phyloP scores from a whole-genome alignment of 2,888 invertebrate genomes.

The Nezara viridula region DNA sequence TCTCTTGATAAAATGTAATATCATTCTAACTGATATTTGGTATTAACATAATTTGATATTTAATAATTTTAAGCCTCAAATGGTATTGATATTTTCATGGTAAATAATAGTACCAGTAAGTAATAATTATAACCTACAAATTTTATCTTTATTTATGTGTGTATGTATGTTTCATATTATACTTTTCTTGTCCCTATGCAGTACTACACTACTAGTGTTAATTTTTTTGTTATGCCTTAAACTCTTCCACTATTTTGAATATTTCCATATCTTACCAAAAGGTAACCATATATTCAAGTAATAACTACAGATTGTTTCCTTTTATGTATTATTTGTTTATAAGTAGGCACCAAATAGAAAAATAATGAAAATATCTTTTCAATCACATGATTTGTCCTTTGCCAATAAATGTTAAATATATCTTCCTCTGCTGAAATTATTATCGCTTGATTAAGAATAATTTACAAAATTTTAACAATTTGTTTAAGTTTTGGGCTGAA shows the following conservation, averaged over 20 bases:
- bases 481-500: neutral
- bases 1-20: slow-evolving; percentile 16
- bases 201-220: neutral
- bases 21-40: neutral
- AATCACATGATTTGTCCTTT: neutral
- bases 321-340: neutral
- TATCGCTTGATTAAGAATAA: neutral
- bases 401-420: neutral
- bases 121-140: neutral
- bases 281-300: neutral
- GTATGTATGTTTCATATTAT: neutral
- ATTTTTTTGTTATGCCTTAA: neutral
- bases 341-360: neutral
- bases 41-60: neutral
- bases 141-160: neutral
- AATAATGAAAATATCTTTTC: neutral
- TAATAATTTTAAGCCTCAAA: neutral
- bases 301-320: neutral
- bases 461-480: neutral
- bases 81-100: neutral
- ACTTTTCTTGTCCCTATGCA: neutral
- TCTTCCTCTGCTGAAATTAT: neutral
- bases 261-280: neutral
- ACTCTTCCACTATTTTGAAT: neutral
- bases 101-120: neutral